Evolutionary conservation across 2,113 vertebrate species (phyloP), one percentile per base, ranked within the genome.

Genomic region (Bostrychus sinensis): DNA sequence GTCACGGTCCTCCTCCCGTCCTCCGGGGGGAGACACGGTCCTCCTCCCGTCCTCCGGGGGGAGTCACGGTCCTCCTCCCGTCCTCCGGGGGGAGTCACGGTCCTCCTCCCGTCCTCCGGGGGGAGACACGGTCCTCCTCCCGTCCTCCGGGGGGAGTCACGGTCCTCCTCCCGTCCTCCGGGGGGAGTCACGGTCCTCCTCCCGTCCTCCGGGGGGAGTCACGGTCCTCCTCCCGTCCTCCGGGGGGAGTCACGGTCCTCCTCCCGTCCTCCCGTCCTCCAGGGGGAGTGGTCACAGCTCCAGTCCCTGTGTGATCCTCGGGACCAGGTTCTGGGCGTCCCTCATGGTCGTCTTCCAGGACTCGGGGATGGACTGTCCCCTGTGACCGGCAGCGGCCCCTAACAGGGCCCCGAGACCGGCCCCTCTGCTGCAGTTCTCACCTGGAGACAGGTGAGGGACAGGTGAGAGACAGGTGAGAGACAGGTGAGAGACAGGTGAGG

Each of bases 341-440:
- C 26, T 75, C 53, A 90, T 62, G 3, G 66, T 8, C 0, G 82
- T 73, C 45, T 86, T 89, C 85, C 88, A 89, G 39, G 78, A 61
- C 64, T 75, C 81, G 0, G 86, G 87, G 17, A 91, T 16, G 19
- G 7, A 13, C 1, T 32, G 58, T 0, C 74, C 70, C 2, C 17
- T 20, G 62, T 85, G 62, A 0, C 67, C 17, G 0, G 69, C 75
- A 1, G 57, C 66, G 0, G 88, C 77, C 8, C 89, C 89, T 14
- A 91, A 84, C 32, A 92, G 69, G 34, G 89, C 89, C 1, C 91
- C 89, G 1, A 92, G 76, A 0, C 77, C 89, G 0, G 87, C 78
- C 0, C 91, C 91, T 0, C 88, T 78, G 81, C 89, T 91, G 67
- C 90, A 92, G 81, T 90, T 92, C 72, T 92, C 91, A 22, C 91